Evolutionary conservation across 37 sponge, comb jelly and placozoan species (phyloP).

Genomic region (Ianthella basta): DNA sequence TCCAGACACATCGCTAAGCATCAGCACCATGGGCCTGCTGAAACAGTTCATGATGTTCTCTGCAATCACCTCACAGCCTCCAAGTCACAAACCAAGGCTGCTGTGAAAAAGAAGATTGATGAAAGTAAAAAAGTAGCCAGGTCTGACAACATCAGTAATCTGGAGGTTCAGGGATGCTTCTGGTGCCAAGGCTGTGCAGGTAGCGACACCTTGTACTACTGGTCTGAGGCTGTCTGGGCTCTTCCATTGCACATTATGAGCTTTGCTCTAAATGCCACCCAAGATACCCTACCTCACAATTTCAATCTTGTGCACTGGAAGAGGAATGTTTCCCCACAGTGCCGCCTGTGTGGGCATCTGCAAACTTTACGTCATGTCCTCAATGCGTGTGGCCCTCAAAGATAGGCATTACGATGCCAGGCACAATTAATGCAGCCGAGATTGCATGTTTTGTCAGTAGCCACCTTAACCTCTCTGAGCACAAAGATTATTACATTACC

Average conservation of each 20-base stretch:
- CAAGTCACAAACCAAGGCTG: background rate
- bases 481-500: no score
- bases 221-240: background rate
- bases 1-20: no score
- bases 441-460: background rate
- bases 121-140: background rate
- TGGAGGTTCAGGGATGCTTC: background rate
- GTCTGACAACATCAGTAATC: background rate
- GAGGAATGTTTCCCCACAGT: background rate
- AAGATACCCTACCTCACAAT: conserved; percentile 11
- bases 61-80: no score
- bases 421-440: background rate
- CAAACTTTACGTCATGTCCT: background rate
- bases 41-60: no score
- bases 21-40: no score
- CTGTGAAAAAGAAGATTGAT: conserved; percentile 4
- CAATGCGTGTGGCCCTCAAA: no score
- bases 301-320: conserved; percentile 2
- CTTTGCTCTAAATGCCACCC: conserved; percentile 12
- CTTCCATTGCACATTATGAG: conserved; percentile 3
- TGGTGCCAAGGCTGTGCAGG: no score
- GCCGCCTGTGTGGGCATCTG: background rate
- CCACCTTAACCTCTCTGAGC: background rate
- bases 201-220: no score
- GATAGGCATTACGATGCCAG: background rate